Conservation (phyloP, 2,113 vertebrate genomes). For the Noctilio leporinus region DNA sequence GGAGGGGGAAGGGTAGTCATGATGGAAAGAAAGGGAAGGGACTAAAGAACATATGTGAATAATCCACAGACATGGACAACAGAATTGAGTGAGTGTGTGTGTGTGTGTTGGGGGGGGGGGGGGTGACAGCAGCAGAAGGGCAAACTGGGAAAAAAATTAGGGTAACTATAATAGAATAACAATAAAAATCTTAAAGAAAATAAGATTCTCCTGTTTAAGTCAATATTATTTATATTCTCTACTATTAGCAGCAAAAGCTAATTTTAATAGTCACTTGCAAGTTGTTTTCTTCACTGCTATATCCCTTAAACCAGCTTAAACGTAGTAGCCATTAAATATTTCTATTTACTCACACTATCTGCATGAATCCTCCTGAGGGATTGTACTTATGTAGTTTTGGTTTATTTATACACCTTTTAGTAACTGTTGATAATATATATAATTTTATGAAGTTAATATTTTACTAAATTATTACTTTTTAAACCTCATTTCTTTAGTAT, state of each 20-base stretch:
- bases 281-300: not conserved
- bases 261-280: not conserved
- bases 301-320: not conserved
- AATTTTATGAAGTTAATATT: not conserved
- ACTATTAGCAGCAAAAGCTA: not conserved
- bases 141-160: not conserved
- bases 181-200: no score
- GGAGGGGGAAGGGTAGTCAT: no score
- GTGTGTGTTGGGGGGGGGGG: no score
- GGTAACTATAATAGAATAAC: no score
- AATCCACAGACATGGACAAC: no score
- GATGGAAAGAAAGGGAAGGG: no score
- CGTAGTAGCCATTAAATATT: not conserved
- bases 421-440: not conserved
- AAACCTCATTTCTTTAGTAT: not conserved
- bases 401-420: not conserved
- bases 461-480: not conserved
- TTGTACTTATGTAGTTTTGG: not conserved
- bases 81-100: no score
- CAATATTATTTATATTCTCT: not conserved
- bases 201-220: not conserved
- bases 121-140: not conserved
- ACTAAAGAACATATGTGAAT: no score
- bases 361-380: not conserved
- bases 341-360: not conserved